These are phyloP conservation scores for Charaxes varanes DNA, from an alignment of 1,140 invertebrate species.

Conservation along the genomic window DNA sequence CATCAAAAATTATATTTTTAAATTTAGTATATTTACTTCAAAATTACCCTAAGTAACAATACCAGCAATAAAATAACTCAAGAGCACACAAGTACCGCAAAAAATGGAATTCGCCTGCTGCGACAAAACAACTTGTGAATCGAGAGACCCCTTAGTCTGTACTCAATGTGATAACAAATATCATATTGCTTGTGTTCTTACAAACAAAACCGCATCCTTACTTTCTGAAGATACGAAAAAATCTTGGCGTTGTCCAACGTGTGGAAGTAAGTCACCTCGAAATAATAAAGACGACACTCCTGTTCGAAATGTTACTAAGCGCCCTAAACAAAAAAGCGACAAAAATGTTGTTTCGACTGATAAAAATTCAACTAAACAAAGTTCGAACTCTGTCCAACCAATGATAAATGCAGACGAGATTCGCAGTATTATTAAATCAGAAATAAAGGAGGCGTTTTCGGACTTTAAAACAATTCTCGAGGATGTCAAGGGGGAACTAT, in stretches of 20 bases:
- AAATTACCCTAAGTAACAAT: no score
- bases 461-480: constrained; percentile 2
- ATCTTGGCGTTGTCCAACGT: constrained; percentile 2
- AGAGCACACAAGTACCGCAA: constrained; percentile 2
- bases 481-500: constrained; percentile 3
- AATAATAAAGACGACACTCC: constrained; percentile 1
- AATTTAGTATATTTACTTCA: constrained; percentile 4
- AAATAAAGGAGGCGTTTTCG: constrained; percentile 4
- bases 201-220: constrained; percentile 4
- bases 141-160: constrained; percentile 2
- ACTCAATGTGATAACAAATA: constrained; percentile 2
- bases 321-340: not conserved
- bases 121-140: not conserved
- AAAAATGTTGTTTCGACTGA: not conserved
- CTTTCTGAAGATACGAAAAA: not conserved
- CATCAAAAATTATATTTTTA: constrained; percentile 9
- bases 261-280: not conserved
- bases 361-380: not conserved
- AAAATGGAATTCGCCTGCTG: constrained; percentile 6
- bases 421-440: constrained; percentile 4
- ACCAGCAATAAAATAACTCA: no score
- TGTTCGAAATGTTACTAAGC: not conserved
- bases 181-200: constrained; percentile 2
- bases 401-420: constrained; percentile 1
- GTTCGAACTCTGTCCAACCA: constrained; percentile 2